Evolutionary conservation across 2,888 invertebrate genomes (phyloP), one percentile per base, ranked within the genome.

Genomic region (Arctia plantaginis): DNA sequence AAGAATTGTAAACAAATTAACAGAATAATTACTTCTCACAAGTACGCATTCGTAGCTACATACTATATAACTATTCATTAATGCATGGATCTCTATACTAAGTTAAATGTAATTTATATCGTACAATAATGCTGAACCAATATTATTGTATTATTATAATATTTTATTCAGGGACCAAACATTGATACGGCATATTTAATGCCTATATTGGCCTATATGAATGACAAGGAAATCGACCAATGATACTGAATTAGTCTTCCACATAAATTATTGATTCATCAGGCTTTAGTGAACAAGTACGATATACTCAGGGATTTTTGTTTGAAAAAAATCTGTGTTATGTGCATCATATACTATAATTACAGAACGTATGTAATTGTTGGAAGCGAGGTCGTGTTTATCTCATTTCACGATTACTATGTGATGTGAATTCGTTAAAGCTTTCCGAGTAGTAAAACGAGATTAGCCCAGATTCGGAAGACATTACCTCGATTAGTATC

Each of bases 361-460:
- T 82, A 85, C 66, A 73, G 55, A 82, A 85, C 72, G 80, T 79
- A 78, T 80, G 74, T 79, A 78, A 84, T 82, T 80, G 79, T 75
- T 79, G 47, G 71, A 71, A 82, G 78, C 69, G 79, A 65, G 85
- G 82, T 75, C 82, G 72, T 66, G 77, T 73, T 69, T 79, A 77
- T 71, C 59, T 74, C 73, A 23, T 77, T 80, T 70, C 68, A 27
- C 69, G 73, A 75, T 73, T 80, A 72, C 71, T 78, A 64, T 82
- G 82, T 82, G 79, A 79, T 83, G 74, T 71, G 83, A 85, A 83
- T 85, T 80, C 67, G 73, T 83, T 74, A 80, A 73, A 76, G 77
- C 69, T 73, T 66, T 44, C 72, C 66, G 64, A 74, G 65, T 73
- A 78, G 78, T 79, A 74, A 79, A 82, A 84, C 77, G 27, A 39